A percentile compares a stretch with the other conserved stretches of the same genome.
Evolutionary conservation across 2,797 vertebrate genomes (phyloP).

Genomic region (Leptoclinus maculatus): DNA sequence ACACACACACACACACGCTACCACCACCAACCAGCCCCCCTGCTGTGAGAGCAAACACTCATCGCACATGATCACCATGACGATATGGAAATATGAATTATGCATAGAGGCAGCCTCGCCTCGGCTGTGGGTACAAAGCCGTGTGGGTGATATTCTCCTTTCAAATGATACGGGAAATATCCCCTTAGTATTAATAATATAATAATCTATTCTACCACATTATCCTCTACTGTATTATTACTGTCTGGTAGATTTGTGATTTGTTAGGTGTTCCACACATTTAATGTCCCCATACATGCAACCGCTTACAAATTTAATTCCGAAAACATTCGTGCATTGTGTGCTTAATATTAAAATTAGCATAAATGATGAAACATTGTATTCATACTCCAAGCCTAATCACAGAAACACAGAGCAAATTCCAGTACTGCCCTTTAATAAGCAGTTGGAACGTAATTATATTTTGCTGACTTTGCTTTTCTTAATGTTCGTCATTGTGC

Average conservation of each 20-base stretch:
- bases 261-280: slow-evolving; percentile 36
- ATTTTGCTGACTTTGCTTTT: slow-evolving; percentile 66
- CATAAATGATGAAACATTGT: slow-evolving; percentile 49
- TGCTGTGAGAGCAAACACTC: slow-evolving; percentile 78
- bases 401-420: slow-evolving; percentile 36
- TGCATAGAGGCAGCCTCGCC: slow-evolving; percentile 76
- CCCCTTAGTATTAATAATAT: slow-evolving; percentile 78
- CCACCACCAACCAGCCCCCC: slow-evolving; percentile 60
- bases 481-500: slow-evolving; percentile 47
- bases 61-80: slow-evolving; percentile 81
- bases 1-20: slow-evolving; percentile 30
- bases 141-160: slow-evolving; percentile 74
- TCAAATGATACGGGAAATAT: slow-evolving; percentile 75
- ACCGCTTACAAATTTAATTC: slow-evolving; percentile 40
- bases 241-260: slow-evolving; percentile 40
- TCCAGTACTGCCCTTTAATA: slow-evolving; percentile 41
- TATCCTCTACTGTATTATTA: slow-evolving; percentile 47
- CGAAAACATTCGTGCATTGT: slow-evolving; percentile 33
- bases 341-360: slow-evolving; percentile 36
- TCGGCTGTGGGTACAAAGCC: slow-evolving; percentile 77
- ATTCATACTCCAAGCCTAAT: slow-evolving; percentile 47
- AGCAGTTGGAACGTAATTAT: slow-evolving; percentile 58
- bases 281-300: slow-evolving; percentile 14
- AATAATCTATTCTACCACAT: slow-evolving; percentile 66
- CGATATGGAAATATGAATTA: slow-evolving; percentile 84